Evolutionary conservation across 2,113 vertebrate species (phyloP).

Genomic region (Xiphorhynchus elegans): DNA sequence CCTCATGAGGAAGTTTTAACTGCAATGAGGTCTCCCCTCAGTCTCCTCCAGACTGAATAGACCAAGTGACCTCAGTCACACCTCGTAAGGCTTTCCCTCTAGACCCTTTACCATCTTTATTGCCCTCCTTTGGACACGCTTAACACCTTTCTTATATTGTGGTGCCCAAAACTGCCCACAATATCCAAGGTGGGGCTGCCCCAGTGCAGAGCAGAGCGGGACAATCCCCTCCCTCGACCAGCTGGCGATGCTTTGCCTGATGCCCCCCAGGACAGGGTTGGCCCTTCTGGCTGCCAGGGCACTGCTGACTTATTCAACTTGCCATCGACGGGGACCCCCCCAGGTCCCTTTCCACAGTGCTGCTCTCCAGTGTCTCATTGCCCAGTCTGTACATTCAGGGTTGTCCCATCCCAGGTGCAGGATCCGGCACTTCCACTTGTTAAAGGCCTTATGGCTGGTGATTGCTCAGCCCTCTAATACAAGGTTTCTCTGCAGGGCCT

Average conservation of each 20-base stretch:
- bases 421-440: not conserved
- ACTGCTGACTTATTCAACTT: not conserved
- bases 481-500: not conserved
- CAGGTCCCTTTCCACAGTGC: not conserved
- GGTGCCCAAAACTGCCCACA: not conserved
- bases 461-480: not conserved
- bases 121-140: not conserved
- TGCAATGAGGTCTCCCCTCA: not conserved
- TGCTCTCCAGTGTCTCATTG: not conserved
- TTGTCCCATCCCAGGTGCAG: not conserved
- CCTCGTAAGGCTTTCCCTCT: not conserved
- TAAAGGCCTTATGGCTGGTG: not conserved
- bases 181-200: fast-evolving
- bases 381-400: not conserved
- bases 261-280: fast-evolving
- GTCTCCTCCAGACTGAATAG: not conserved
- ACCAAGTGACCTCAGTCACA: not conserved
- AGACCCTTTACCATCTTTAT: not conserved
- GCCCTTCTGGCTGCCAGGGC: not conserved
- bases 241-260: not conserved
- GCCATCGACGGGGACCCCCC: not conserved
- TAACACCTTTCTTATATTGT: not conserved
- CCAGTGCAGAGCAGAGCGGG: fast-evolving
- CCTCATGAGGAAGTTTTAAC: fast-evolving
- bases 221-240: fast-evolving